Base-by-base conservation (phyloP, 2,888 invertebrate genomes). In the Agrochola macilenta region DNA sequence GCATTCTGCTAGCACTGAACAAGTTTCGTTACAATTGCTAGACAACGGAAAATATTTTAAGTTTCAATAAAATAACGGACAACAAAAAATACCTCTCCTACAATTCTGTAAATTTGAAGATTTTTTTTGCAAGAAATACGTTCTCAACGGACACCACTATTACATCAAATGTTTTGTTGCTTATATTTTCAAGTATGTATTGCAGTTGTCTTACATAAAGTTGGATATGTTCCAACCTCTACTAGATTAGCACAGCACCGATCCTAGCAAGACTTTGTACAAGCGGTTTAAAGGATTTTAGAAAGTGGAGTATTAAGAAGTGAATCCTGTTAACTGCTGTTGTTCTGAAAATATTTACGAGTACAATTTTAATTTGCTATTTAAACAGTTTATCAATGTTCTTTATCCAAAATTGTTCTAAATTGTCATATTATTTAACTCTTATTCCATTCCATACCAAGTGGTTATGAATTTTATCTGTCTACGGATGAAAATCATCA, bases 11-110 rank as follows among this genome's bases (percentile, higher is more conserved):
- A 68, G 77, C 81, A 81, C 54, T 69, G 65, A 75, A 74, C 69
- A 49, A 83, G 78, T 86, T 83, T 12, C 54, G n/a, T 80, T 83
- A 43, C 81, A 74, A 43, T 81, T 69, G 49, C 76, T 78, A 46
- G 75, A 76, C 61, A 65, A 68, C 14, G 81, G 66, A 43, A 89
- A 87, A 78, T 85, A 83, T 35, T 89, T 89, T 23, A 65, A 80
- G 26, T 87, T 76, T 68, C 88, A 84, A 75, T 78, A 30, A 30
- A 30, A 63, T 60, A 82, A 71, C 46, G 75, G 81, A 71, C 85
- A 89, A 74, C 70, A 74, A 73, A 73, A 76, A 82, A 85, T 66
- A 73, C 74, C 76, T 87, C 60, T 26, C 72, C 76, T 46, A 65
- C 61, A 63, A 64, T 74, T 61, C 63, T 68, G 54, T 57, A 65